A percentile compares a stretch with the other conserved stretches of the same genome.
Conservation (phyloP, 2,797 vertebrate species). For the Danionella dracula region DNA sequence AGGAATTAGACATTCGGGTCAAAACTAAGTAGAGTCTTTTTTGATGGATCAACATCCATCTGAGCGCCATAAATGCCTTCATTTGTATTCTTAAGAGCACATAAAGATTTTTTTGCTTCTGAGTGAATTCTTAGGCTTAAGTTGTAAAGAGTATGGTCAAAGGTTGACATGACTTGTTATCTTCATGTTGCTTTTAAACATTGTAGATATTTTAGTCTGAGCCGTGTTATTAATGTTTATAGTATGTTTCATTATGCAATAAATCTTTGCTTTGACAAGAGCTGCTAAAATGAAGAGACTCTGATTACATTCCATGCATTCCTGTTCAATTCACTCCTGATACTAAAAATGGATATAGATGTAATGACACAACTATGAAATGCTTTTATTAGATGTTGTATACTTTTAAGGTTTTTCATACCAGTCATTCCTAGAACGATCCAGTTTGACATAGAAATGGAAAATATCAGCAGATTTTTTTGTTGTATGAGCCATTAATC, state of each 20-base stretch:
- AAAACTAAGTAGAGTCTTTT: too few species aligned
- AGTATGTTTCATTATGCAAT: neutral
- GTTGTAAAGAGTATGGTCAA: neutral
- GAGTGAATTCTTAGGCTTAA: neutral
- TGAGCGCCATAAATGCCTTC: too few species aligned
- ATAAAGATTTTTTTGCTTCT: too few species aligned
- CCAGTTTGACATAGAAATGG: neutral
- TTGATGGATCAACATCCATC: too few species aligned
- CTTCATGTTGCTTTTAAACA: neutral
- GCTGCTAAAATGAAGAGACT: neutral
- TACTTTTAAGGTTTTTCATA: neutral
- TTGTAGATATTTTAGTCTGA: neutral
- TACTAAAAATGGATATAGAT: neutral
- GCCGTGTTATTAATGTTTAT: constrained; percentile 1
- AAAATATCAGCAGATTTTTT: constrained; percentile 11
- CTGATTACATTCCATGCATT: constrained; percentile 26
- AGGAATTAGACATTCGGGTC: too few species aligned
- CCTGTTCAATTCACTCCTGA: neutral
- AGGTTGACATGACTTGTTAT: neutral
- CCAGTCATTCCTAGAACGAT: neutral
- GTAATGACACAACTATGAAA: neutral
- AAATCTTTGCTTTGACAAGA: constrained; percentile 3
- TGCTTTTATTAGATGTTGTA: too few species aligned
- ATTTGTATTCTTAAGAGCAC: too few species aligned
- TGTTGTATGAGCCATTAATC: too few species aligned